Base-by-base conservation (phyloP, 2,888 invertebrate genomes). In the Cylindroiulus punctatus region DNA sequence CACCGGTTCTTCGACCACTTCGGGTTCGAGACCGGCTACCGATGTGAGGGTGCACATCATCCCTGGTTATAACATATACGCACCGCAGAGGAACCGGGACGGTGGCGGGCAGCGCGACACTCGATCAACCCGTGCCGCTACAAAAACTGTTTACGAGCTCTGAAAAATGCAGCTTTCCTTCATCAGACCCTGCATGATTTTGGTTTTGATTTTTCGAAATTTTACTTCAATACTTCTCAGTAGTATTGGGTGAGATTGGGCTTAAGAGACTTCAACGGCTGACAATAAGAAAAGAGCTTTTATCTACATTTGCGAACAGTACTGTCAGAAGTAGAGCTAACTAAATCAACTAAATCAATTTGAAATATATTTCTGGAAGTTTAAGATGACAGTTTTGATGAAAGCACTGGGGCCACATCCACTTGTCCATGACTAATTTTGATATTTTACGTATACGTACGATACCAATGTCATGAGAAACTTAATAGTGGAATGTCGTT, bases 21-120 rank as follows among this genome's bases (percentile, higher is more conserved):
- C 85, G 17, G 85, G 85, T 85, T 52, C 57, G 17, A 40, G 47
- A n/a, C 42, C 84, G 12, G 84, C 0, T 92, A 93, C 3, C 94
- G 95, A 88, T 93, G 95, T n/a, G 91, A 94, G 88, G 42, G 95
- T 95, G 10, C 95, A 95, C 90, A 95, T 96, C 85, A 94, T 95
- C 89, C 94, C 94, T 7, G 93, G 93, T 22, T 93, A 94, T 90
- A 94, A 81, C 81, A 88, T 87, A 42, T 88, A 88, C 42, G 87
- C 44, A 86, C 88, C 36, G 85, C 87, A 65, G 88, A 88, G 85
- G 87, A 88, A 84, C 81, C 86, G 86, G n/a, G 87, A 88, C 65
- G 89, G 88, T 87, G 88, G 88, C 85, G 88, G 87, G 81, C 88
- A 86, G 30, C 88, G 87, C 87, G 89, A 87, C 87, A 88, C 88